Base-by-base conservation (phyloP, 2,797 vertebrate species). In the Pipistrellus kuhlii region DNA sequence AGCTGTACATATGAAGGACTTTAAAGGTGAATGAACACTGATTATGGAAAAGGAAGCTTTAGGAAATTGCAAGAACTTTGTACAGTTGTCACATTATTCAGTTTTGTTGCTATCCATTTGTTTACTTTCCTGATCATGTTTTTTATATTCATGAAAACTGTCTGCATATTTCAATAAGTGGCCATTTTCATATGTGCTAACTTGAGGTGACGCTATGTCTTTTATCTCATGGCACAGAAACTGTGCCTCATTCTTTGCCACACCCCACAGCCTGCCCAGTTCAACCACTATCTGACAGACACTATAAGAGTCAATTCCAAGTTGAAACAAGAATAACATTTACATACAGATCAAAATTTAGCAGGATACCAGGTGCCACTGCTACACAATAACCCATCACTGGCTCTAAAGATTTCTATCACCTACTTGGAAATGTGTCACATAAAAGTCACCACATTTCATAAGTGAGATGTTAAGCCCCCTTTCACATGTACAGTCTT, bases 311-410 rank as follows among this genome's bases (percentile, higher is more conserved):
- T 55, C 72, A 41, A n/a, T 32, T 73, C 32, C 15, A 75, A 18
- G 38, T 23, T 69, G 76, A 88, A 75, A 30, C 69, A 91, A 94
- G 93, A 91, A 71, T 41, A 77, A 77, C 92, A 44, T 69, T 90
- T 41, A 62, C 32, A 55, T n/a, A n/a, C 38, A 85, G 44, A 78
- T 62, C 20, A 41, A 82, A 90, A 72, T 64, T 41, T 73, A 85
- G 88, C 76, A 71, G 76, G 51, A 72, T 1, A 62, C 17, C 7
- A 0, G 15, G 20, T 53, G 66, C n/a, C 57, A 18, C 14, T 13
- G 5, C 14, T n/a, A 25, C 13, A 17, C 13, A 59, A n/a, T n/a
- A 68, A 72, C 48, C 59, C 23, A 9, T 35, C 55, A 1, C 23
- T 62, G 81, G 57, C 75, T 75, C 57, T 21, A 66, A 66, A 59